These are phyloP conservation scores for Spongilla lacustris DNA, from an alignment of 37 sponge, comb jelly and placozoan species.

Conservation along the genomic window DNA sequence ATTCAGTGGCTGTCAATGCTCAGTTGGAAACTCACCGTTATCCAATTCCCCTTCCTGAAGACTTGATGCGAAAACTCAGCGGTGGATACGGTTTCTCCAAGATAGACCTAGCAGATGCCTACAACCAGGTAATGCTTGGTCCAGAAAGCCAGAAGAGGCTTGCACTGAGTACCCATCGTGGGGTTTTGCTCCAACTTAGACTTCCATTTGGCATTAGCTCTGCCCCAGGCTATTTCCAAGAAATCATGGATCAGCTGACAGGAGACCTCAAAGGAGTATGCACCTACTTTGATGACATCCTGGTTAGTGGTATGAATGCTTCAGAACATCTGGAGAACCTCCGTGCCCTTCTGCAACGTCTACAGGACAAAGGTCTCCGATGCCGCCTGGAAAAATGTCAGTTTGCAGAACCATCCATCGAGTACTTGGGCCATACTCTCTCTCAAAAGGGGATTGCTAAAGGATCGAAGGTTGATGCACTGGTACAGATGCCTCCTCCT, in stretches of 20 bases:
- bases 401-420: slow-evolving; percentile 22
- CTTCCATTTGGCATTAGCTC: no score
- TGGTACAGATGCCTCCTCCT: slow-evolving; percentile 40
- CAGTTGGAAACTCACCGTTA: slow-evolving; percentile 17
- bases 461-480: slow-evolving; percentile 29
- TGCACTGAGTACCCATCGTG: no score
- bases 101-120: slow-evolving; percentile 31
- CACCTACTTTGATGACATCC: slow-evolving; percentile 27
- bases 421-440: slow-evolving; percentile 50
- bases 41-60: slow-evolving; percentile 48
- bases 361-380: slow-evolving; percentile 30
- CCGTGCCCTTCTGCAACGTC: slow-evolving; percentile 10
- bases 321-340: slow-evolving; percentile 22
- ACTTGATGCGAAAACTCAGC: slow-evolving; percentile 21
- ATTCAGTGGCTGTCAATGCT: slow-evolving; percentile 38
- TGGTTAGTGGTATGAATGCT: slow-evolving; percentile 12
- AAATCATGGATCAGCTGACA: slow-evolving; percentile 42
- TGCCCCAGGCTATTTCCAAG: no score
- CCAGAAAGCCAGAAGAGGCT: slow-evolving; percentile 1
- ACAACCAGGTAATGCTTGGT: slow-evolving; percentile 30
- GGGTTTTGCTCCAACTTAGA: no score
- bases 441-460: not conserved
- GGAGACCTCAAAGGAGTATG: slow-evolving; percentile 30
- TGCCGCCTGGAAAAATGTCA: slow-evolving; percentile 25
- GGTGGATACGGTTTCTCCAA: slow-evolving; percentile 30